Evolutionary conservation across 2,888 invertebrate genomes (phyloP).

Genomic region (Drosophila birchii): DNA sequence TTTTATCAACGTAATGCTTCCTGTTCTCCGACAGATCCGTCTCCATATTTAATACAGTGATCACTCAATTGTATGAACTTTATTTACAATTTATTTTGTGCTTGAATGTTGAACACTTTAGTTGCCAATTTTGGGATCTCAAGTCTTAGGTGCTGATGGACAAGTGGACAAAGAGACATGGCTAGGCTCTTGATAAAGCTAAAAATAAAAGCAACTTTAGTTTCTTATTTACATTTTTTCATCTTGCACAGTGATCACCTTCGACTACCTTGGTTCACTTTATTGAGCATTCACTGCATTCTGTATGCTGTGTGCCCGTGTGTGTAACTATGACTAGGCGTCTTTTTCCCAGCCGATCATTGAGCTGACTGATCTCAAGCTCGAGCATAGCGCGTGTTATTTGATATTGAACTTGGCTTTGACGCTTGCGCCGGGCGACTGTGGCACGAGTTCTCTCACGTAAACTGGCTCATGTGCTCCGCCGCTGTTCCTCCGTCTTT

Average conservation of each 20-base stretch:
- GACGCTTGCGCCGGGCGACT: slow-evolving; percentile 39
- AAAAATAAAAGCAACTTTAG: neutral
- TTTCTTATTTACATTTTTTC: neutral
- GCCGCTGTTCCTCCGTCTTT: slow-evolving; percentile 42
- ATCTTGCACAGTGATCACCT: neutral
- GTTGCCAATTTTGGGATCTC: neutral
- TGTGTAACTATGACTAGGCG: slow-evolving; percentile 56
- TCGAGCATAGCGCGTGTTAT: slow-evolving; percentile 60
- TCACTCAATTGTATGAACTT: neutral
- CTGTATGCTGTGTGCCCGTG: neutral
- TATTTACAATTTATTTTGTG: no score
- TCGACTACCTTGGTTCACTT: neutral
- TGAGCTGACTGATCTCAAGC: slow-evolving; percentile 48
- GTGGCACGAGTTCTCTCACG: slow-evolving; percentile 53
- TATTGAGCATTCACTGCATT: neutral
- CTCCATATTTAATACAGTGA: neutral
- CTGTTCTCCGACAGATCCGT: slow-evolving; percentile 54
- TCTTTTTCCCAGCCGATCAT: slow-evolving; percentile 55
- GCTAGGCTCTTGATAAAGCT: no score
- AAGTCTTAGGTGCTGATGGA: neutral
- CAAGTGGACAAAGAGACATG: no score
- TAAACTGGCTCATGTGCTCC: slow-evolving; percentile 38
- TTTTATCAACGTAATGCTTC: slow-evolving; percentile 60
- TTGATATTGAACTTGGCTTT: slow-evolving; percentile 76
- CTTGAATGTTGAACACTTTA: neutral